Base-by-base conservation (phyloP, 2,888 invertebrate genomes). In the Bhutanitis thaidina region DNA sequence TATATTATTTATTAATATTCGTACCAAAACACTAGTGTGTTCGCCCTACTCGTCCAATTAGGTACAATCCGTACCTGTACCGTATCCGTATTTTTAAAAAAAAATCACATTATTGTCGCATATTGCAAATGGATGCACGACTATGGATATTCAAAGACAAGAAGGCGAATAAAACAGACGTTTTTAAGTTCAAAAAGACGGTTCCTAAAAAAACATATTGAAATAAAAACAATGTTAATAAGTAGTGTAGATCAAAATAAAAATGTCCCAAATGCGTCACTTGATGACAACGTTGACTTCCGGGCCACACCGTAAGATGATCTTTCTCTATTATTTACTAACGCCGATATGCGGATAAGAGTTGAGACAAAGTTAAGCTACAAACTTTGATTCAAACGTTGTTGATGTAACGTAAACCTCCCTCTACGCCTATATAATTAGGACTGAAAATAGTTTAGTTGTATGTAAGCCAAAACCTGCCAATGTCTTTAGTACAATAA, bases 261-360 rank as follows among this genome's bases (percentile, higher is more conserved):
- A 78, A 73, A 75, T 75, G 69, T 77, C 68, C 57, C 59, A 64
- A 66, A 72, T 75, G 65, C 67, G 65, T 60, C 67, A 68, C 61
- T 67, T 70, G 77, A 79, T 80, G 77, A 78, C 81, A 80, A 76
- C 71, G 60, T 67, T 41, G 59, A 86, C 85, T 80, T 87, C 88
- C 88, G 88, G 87, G 79, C 85, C 83, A 80, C 83, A 85, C 84
- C 67, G 65, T 37, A 34, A 37, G 30, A 46, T 37, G 36, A 32
- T 46, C 39, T 16, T n/a, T 14, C 20, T 37, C 49, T 46, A 15
- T 49, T 27, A 46, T 49, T 49, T 41, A 45, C 54, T 54, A 70
- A 73, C 79, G 76, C 77, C 79, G 80, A 77, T 75, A 71, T 65
- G 69, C 72, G 65, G 52, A 59, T 56, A 66, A 72, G 16, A 25